Base-by-base conservation (phyloP, 2,888 invertebrate genomes). In the Caenorhabditis becei region DNA sequence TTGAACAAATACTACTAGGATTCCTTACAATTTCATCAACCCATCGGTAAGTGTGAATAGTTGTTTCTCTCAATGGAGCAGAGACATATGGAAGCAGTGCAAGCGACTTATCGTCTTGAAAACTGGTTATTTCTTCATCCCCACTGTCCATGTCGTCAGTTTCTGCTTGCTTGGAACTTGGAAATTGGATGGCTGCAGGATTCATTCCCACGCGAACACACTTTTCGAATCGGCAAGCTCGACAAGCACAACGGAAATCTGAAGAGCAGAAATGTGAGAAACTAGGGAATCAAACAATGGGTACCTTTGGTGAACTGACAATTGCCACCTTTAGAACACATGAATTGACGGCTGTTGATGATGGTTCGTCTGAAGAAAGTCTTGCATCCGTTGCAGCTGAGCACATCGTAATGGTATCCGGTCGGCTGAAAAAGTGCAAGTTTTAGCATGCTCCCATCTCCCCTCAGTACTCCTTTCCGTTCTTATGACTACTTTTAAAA, bases 301-400 rank as follows among this genome's bases (percentile, higher is more conserved):
- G n/a, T 20, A 87, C 87, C 86, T 86, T 86, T 88, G 28, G 74
- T 82, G 26, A 86, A 88, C 20, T 80, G 77, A 49, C 87, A 88
- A n/a, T 77, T 77, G 8, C 86, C 87, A 35, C 83, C 86, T 59
- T 85, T 81, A 8, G 85, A 62, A 54, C 87, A 88, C 10, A 49
- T 37, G 66, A 88, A 88, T 0, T 53, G 65, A 16, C 87, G 58
- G 16, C 77, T 81, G 41, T 79, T 71, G 74, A 88, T 84, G 10
- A 88, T 74, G 10, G 87, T 88, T 11, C 86, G 54, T 51, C 87
- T 53, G 53, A 86, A 87, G 67, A 87, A 87, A 7, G 87, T 87
- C 67, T 87, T 87, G 71, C 87, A 87, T 16, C 87, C 87, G 62
- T 87, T 87, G 74, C 87, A 87, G 41, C 82, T 82, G 32, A 87